A percentile compares a stretch with the other conserved stretches of the same genome.
These are phyloP conservation scores for Aleiodes testaceus DNA, from an alignment of 2,888 invertebrate species.

Conservation along the genomic window DNA sequence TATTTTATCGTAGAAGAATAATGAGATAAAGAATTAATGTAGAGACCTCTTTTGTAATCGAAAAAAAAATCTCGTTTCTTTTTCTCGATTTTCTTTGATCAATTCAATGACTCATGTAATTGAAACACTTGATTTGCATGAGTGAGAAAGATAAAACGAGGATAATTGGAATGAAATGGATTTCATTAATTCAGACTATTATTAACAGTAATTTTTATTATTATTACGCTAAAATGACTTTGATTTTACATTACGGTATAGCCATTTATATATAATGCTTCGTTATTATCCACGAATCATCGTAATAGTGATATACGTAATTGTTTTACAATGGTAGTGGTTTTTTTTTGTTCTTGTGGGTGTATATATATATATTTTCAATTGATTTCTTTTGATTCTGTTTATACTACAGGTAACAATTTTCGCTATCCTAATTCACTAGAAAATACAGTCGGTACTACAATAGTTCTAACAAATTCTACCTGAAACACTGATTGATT, in stretches of 20 bases:
- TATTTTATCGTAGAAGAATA: no score
- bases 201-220: conserved; percentile 64
- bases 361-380: no score
- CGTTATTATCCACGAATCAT: conserved; percentile 62
- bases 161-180: background rate
- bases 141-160: no score
- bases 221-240: conserved; percentile 63
- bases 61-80: no score
- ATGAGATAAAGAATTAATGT: no score
- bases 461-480: conserved; percentile 37
- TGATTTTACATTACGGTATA: conserved; percentile 70
- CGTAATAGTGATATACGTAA: conserved; percentile 59
- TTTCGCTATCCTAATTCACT: conserved; percentile 60
- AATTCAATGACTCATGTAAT: no score
- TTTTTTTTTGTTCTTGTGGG: conserved; percentile 32
- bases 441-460: conserved; percentile 68
- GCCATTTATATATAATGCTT: conserved; percentile 68
- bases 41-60: no score
- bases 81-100: no score
- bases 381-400: conserved; percentile 48
- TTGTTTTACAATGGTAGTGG: conserved; percentile 38
- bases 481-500: conserved; percentile 46
- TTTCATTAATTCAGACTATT: conserved; percentile 35
- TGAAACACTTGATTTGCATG: no score
- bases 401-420: conserved; percentile 67